These are phyloP conservation scores for Desoria tigrina DNA, from an alignment of 2,888 invertebrate genomes.

Conservation along the genomic window DNA sequence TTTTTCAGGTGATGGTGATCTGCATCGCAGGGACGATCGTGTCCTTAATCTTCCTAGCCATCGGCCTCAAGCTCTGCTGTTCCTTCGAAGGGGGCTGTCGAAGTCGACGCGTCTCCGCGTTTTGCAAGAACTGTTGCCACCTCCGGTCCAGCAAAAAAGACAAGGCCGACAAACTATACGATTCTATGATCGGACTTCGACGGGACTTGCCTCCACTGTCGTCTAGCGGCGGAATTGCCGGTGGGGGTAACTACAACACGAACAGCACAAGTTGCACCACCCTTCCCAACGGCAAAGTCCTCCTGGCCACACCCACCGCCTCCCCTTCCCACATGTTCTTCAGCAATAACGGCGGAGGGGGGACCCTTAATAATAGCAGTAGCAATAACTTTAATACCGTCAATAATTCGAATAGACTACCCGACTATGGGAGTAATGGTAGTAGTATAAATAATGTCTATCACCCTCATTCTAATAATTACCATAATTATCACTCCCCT, in stretches of 20 bases:
- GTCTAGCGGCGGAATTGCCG: no score
- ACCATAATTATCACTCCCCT: no score
- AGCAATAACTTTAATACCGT: no score
- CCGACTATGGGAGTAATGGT: no score
- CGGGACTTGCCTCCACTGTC: conserved; percentile 30
- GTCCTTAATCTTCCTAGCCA: conserved; percentile 37
- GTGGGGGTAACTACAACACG: no score
- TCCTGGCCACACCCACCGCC: background rate
- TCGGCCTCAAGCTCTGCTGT: conserved; percentile 37
- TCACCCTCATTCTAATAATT: no score
- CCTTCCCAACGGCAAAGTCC: background rate
- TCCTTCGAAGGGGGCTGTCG: conserved; percentile 25
- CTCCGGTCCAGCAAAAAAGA: conserved; percentile 26
- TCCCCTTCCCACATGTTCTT: conserved; percentile 33
- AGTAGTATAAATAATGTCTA: no score
- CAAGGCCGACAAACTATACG: conserved; percentile 43
- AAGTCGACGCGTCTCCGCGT: conserved; percentile 23
- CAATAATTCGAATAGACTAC: no score
- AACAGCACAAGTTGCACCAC: background rate
- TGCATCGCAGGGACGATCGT: conserved; percentile 41
- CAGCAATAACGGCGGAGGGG: conserved; percentile 22
- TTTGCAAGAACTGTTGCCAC: conserved; percentile 38
- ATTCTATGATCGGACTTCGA: conserved; percentile 39
- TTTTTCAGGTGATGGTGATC: conserved; percentile 44
- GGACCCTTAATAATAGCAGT: conserved; percentile 18